A percentile compares a stretch with the other conserved stretches of the same genome.
phyloP scores from a whole-genome alignment of 2,888 invertebrate genomes.

The Mayetiola destructor region DNA sequence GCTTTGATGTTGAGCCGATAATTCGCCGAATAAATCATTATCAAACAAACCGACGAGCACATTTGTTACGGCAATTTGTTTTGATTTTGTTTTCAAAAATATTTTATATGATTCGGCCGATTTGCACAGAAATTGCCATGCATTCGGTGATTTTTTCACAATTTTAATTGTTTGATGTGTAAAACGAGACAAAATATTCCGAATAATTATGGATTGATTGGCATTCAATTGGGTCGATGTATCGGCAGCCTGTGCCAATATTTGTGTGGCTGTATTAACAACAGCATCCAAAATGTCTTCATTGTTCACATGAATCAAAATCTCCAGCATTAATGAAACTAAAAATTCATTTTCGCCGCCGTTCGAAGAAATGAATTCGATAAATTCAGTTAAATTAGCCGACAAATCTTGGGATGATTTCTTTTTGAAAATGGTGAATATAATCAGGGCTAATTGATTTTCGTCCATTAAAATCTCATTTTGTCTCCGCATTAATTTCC shows the following conservation, averaged over 20 bases:
- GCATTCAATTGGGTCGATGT: not conserved
- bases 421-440: slow-evolving; percentile 41
- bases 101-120: not conserved
- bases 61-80: slow-evolving; percentile 1
- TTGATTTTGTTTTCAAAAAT: not conserved
- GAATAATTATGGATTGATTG: not conserved
- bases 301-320: slow-evolving; percentile 37
- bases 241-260: slow-evolving; percentile 28
- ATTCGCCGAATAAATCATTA: slow-evolving; percentile 30
- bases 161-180: not conserved
- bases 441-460: slow-evolving; percentile 47
- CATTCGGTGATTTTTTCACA: not conserved
- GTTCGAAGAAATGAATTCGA: not conserved
- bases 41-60: not conserved
- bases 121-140: not conserved
- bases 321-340: slow-evolving; percentile 37
- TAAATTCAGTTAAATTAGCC: not conserved
- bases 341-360: slow-evolving; percentile 20
- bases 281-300: slow-evolving; percentile 35
- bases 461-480: slow-evolving; percentile 50
- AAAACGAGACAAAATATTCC: not conserved
- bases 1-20: slow-evolving; percentile 37
- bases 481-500: slow-evolving; percentile 28
- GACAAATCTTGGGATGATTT: not conserved
- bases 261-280: slow-evolving; percentile 24